phyloP scores from a whole-genome alignment of 2,113 vertebrate species.

The Anolis sagrei region DNA sequence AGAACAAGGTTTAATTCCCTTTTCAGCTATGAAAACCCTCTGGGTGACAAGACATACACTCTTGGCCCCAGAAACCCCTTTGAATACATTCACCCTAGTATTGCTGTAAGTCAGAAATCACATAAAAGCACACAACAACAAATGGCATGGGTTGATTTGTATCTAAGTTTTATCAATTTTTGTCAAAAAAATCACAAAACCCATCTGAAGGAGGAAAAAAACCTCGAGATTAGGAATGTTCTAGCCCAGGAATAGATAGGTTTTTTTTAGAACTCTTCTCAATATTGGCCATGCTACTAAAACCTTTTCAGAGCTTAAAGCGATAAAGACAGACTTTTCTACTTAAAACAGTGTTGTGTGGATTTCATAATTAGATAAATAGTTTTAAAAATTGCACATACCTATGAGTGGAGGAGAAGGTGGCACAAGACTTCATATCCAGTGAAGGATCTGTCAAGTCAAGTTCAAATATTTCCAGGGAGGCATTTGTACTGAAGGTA shows the following conservation, averaged over 20 bases:
- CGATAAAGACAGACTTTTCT: rapidly evolving
- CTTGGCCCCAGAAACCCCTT: too few species aligned
- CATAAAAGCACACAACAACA: too few species aligned
- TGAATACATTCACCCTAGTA: too few species aligned
- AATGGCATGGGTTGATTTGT: neutral
- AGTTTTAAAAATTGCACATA: slow-evolving; percentile 52
- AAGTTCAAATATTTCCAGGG: slow-evolving; percentile 93
- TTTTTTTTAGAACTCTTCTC: neutral
- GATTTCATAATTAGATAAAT: neutral
- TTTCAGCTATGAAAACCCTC: too few species aligned
- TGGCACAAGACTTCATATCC: slow-evolving; percentile 93
- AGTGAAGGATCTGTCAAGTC: slow-evolving; percentile 88
- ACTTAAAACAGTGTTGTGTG: rapidly evolving
- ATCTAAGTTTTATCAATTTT: neutral
- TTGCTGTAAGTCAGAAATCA: too few species aligned
- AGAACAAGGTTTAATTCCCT: too few species aligned
- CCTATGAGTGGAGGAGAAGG: slow-evolving; percentile 90
- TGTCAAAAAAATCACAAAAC: too few species aligned
- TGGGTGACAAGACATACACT: too few species aligned
- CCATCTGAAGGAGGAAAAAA: neutral
- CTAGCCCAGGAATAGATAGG: neutral
- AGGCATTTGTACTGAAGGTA: slow-evolving; percentile 94
- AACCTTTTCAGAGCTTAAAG: neutral
- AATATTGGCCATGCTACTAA: neutral
- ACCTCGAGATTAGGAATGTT: neutral